A percentile compares a stretch with the other conserved stretches of the same genome.
Conservation (phyloP, 2,797 vertebrate genomes). For the Peromyscus aztecus region DNA sequence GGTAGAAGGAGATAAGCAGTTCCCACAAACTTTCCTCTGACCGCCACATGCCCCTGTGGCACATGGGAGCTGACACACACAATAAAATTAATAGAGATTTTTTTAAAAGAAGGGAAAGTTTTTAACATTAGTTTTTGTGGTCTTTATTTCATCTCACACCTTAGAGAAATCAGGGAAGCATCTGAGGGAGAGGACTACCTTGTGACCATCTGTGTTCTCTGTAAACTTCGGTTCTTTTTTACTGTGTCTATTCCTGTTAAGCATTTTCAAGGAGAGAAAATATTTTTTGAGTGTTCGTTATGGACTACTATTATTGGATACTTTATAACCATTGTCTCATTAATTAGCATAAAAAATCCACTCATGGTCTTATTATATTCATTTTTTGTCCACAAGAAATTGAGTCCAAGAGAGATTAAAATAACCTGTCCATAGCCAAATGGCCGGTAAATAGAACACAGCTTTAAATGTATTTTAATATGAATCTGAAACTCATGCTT, state of each 20-base stretch:
- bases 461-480: constrained; percentile 57
- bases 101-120: not conserved
- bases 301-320: not conserved
- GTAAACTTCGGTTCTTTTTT: constrained; percentile 24
- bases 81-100: not conserved
- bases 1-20: not conserved
- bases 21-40: not conserved
- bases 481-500: constrained; percentile 5
- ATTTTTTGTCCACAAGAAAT: constrained; percentile 52
- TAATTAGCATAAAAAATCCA: constrained; percentile 50
- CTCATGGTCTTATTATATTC: not conserved
- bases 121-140: not conserved
- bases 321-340: constrained; percentile 20
- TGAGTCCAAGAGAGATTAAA: constrained; percentile 26
- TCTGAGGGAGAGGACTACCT: not conserved
- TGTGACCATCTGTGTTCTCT: constrained; percentile 16
- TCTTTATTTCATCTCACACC: not conserved
- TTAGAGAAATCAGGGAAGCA: not conserved
- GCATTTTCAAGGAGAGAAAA: constrained; percentile 21
- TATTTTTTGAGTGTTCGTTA: constrained; percentile 16
- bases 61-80: too few species aligned
- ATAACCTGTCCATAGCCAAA: not conserved
- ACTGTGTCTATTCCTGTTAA: not conserved
- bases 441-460: not conserved
- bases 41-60: not conserved